Percentiles rank a stretch among this genome's conserved stretches.
Conservation (phyloP, 1,140 invertebrate species). For the Apis florea region DNA sequence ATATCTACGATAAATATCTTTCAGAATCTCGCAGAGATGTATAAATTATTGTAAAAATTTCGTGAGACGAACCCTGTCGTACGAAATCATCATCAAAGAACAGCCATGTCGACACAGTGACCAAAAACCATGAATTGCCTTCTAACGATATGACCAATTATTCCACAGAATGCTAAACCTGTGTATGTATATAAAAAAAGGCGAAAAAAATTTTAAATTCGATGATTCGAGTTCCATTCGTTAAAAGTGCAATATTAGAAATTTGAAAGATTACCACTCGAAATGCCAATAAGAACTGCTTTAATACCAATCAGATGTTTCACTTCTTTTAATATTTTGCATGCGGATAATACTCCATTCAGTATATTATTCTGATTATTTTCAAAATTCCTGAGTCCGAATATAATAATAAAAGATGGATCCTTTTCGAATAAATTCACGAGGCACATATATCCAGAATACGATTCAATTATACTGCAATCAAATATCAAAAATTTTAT, state of each 20-base stretch:
- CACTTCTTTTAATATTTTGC: slow-evolving; percentile 78
- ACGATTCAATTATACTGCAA: slow-evolving; percentile 70
- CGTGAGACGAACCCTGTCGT: slow-evolving; percentile 50
- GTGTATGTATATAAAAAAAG: background rate
- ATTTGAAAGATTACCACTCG: slow-evolving; percentile 78
- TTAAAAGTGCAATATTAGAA: background rate
- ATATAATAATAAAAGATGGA: slow-evolving; percentile 83
- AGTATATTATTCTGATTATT: slow-evolving; percentile 79
- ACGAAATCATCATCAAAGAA: slow-evolving; percentile 44
- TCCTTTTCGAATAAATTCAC: slow-evolving; percentile 83
- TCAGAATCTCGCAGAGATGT: background rate
- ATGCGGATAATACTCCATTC: slow-evolving; percentile 81
- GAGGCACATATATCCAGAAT: slow-evolving; percentile 82
- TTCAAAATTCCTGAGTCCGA: slow-evolving; percentile 76
- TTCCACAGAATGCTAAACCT: slow-evolving; percentile 84
- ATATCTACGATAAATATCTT: slow-evolving; percentile 73
- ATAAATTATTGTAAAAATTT: background rate
- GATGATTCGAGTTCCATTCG: background rate
- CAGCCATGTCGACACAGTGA: slow-evolving; percentile 82
- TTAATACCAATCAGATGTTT: slow-evolving; percentile 77
- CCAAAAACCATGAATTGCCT: slow-evolving; percentile 87
- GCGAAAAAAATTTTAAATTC: background rate
- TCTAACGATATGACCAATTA: slow-evolving; percentile 84
- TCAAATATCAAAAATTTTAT: background rate
- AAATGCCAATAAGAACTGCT: slow-evolving; percentile 83